Conservation (phyloP, 2,888 invertebrate genomes). For the Patella ulyssiponensis region DNA sequence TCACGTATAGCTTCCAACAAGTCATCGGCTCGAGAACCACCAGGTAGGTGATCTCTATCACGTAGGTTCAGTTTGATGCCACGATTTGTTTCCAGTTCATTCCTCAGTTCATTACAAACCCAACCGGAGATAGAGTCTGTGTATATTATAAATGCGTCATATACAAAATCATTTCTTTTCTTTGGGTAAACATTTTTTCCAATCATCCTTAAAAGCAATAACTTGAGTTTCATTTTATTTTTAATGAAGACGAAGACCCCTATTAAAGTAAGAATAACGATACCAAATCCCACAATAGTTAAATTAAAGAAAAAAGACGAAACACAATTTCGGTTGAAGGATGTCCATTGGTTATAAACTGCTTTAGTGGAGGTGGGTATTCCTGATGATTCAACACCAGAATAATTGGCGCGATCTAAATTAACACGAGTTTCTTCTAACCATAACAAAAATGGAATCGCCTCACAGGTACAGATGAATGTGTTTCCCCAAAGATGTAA, state of each 20-base stretch:
- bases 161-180: background rate
- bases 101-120: constrained; percentile 1
- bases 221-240: background rate
- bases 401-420: background rate
- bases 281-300: background rate
- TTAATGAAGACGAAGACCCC: background rate
- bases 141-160: background rate
- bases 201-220: background rate
- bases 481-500: background rate
- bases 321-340: background rate
- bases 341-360: background rate
- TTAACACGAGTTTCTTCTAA: background rate
- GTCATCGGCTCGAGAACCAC: background rate
- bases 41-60: background rate
- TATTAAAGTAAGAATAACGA: background rate
- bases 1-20: background rate
- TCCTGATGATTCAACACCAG: background rate
- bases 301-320: background rate
- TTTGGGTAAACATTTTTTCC: constrained; percentile 4
- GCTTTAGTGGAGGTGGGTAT: background rate
- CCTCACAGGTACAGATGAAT: background rate
- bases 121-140: background rate
- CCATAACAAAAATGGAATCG: background rate
- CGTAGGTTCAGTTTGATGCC: background rate
- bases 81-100: background rate